Percentiles rank a stretch among this genome's conserved stretches.
These are phyloP conservation scores for Cebidichthys violaceus DNA, from an alignment of 2,113 vertebrate species.

Conservation along the genomic window DNA sequence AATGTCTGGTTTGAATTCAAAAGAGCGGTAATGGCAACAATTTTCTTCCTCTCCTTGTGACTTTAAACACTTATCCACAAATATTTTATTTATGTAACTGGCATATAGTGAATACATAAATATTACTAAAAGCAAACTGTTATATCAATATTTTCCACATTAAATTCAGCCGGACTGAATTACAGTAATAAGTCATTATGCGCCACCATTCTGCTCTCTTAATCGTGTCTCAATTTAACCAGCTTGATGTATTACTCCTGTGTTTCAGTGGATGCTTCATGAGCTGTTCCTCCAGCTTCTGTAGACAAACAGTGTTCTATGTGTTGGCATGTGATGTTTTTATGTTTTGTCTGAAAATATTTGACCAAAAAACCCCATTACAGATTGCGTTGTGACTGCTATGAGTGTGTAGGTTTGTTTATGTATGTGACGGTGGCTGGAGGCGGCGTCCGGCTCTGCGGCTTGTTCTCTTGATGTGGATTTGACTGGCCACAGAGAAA, in stretches of 20 bases:
- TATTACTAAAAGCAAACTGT: constrained; percentile 13
- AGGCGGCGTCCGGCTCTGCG: constrained; percentile 55
- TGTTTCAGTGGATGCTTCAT: constrained; percentile 10
- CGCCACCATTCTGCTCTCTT: not conserved
- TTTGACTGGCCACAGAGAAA: constrained; percentile 56
- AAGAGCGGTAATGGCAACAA: not conserved
- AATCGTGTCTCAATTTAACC: not conserved
- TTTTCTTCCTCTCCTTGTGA: not conserved
- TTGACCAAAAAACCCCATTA: constrained; percentile 30
- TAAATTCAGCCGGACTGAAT: not conserved
- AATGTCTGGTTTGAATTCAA: not conserved
- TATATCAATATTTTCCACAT: constrained; percentile 20
- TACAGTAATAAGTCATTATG: constrained; percentile 8
- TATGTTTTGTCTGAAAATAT: constrained; percentile 43
- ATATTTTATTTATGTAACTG: not conserved
- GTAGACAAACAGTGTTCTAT: constrained; percentile 17
- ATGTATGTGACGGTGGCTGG: constrained; percentile 32
- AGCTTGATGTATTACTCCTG: constrained; percentile 13
- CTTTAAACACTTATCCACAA: not conserved
- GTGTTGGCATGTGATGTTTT: constrained; percentile 55
- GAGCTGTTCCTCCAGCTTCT: constrained; percentile 25
- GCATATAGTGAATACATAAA: not conserved
- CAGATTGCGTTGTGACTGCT: constrained; percentile 39
- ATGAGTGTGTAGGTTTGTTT: constrained; percentile 65
- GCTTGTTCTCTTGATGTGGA: constrained; percentile 64